Conservation (phyloP, 2,113 vertebrate species). For the Pitta sordida region DNA sequence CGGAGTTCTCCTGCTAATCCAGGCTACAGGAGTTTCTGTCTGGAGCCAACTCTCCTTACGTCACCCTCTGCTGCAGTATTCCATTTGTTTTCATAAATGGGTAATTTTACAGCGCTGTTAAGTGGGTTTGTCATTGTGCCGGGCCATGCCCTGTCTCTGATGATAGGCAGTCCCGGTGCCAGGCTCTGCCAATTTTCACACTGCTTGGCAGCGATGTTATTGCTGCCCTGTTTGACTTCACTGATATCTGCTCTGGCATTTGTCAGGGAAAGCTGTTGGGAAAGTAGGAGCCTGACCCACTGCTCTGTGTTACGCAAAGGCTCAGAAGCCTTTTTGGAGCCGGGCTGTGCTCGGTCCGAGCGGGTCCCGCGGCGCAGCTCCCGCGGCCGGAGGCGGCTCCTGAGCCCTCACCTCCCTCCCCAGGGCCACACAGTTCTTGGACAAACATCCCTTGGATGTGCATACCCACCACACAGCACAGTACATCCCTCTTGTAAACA, state of each 20-base stretch:
- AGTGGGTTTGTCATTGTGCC: constrained; percentile 69
- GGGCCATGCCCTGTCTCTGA: constrained; percentile 64
- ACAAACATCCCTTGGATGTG: background rate
- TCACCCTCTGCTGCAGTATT: constrained; percentile 74
- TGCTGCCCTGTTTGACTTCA: constrained; percentile 68
- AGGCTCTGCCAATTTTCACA: constrained; percentile 56
- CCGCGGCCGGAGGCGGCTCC: background rate
- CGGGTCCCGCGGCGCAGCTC: background rate
- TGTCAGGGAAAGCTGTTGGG: constrained; percentile 39
- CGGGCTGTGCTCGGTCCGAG: background rate
- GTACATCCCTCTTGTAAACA: background rate
- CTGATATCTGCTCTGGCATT: constrained; percentile 56
- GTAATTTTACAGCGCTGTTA: constrained; percentile 78
- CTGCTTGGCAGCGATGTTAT: constrained; percentile 49
- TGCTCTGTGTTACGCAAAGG: constrained; percentile 37
- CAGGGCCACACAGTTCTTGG: background rate
- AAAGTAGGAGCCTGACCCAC: constrained; percentile 37
- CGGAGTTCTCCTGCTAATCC: constrained; percentile 67
- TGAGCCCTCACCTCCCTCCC: background rate
- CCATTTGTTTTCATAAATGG: constrained; percentile 75
- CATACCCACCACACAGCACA: background rate
- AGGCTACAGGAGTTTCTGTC: constrained; percentile 61
- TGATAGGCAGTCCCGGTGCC: constrained; percentile 63
- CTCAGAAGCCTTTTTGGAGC: background rate
- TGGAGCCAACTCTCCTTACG: constrained; percentile 73